Conservation (phyloP, 2,888 invertebrate species). For the Sinohyriopsis cumingii region DNA sequence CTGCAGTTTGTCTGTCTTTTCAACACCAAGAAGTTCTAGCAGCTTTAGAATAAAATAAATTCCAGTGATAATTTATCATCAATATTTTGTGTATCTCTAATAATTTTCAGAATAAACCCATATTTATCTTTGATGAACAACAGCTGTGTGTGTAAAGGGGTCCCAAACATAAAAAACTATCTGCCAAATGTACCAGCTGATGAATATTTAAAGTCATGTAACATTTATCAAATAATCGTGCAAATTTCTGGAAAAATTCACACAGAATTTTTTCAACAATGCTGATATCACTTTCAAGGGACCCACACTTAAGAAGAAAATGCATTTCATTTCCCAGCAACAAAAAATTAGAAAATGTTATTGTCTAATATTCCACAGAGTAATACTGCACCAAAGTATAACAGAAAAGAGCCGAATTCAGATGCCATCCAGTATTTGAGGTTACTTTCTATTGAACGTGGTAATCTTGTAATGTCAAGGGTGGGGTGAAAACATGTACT, state of each 20-base stretch:
- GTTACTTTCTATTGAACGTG: slow-evolving; percentile 16
- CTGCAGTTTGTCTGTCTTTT: background rate
- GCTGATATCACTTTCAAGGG: slow-evolving; percentile 7
- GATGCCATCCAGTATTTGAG: slow-evolving; percentile 29
- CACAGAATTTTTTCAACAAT: slow-evolving; percentile 16
- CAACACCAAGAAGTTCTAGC: slow-evolving; percentile 14
- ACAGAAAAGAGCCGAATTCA: slow-evolving; percentile 25
- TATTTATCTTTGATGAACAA: slow-evolving; percentile 36
- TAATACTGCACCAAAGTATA: slow-evolving; percentile 19
- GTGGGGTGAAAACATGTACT: too few species aligned
- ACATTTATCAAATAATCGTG: slow-evolving; percentile 16
- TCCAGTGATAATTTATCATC: slow-evolving; percentile 33
- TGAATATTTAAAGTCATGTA: slow-evolving; percentile 34
- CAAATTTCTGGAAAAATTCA: slow-evolving; percentile 14
- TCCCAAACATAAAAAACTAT: slow-evolving; percentile 28
- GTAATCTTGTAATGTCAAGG: too few species aligned
- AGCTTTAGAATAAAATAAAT: slow-evolving; percentile 35
- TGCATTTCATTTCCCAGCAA: slow-evolving; percentile 24
- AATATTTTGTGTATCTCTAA: slow-evolving; percentile 32
- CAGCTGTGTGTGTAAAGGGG: slow-evolving; percentile 35
- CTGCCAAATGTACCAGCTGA: slow-evolving; percentile 32
- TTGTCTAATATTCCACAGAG: slow-evolving; percentile 19
- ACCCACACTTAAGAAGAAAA: slow-evolving; percentile 16
- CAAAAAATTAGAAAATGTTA: slow-evolving; percentile 19
- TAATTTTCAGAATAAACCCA: slow-evolving; percentile 26